Evolutionary conservation across 2,888 invertebrate species (phyloP), one percentile per base, ranked within the genome.

Genomic region (Gymnoscelis rufifasciata): DNA sequence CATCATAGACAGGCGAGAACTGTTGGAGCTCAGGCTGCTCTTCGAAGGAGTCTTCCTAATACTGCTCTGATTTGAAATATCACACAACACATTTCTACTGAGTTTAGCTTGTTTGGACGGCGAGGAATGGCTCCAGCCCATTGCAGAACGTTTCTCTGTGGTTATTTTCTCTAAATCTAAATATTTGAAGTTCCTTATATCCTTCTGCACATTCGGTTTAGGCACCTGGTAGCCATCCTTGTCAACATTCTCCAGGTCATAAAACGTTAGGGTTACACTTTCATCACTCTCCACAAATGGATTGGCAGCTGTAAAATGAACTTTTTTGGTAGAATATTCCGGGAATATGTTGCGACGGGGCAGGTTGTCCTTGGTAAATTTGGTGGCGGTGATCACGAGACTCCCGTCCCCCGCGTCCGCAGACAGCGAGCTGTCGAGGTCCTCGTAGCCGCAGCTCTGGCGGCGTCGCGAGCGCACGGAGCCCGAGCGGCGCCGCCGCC

Each of bases 391-490:
- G n/a, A 89, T 73, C 8, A 89, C 68, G 30, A 89, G 78, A 38
- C 90, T 90, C 19, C 81, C 68, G 43, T 91, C 91, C 0, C 90
- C 90, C 2, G 86, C 67, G 51, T 90, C 91, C 0, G 91, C 91
- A 0, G 91, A 91, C 33, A 91, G 68, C 0, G 91, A 90, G 54
- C 90, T 90, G 63, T 91, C 90, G 19, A 91, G 69, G 54, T 91
- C 91, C 42, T 90, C 90, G 50, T 90, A 90, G 0, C 71, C 78
- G 19, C 66, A 79, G 53, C 74, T 83, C 65, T 78, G 74, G 45
- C 84, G 71, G 41, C 78, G 76, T 14, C 78, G 74, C 43, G 71
- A 59, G 0, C 78, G 74, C 43, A 71, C 59, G 0, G 83, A 80
- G 40, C 70, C 63, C 0, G 70, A 55, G 24, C 75, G 71, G 1